Conservation (phyloP, 1,140 invertebrate species). For the Ceratitis capitata region DNA sequence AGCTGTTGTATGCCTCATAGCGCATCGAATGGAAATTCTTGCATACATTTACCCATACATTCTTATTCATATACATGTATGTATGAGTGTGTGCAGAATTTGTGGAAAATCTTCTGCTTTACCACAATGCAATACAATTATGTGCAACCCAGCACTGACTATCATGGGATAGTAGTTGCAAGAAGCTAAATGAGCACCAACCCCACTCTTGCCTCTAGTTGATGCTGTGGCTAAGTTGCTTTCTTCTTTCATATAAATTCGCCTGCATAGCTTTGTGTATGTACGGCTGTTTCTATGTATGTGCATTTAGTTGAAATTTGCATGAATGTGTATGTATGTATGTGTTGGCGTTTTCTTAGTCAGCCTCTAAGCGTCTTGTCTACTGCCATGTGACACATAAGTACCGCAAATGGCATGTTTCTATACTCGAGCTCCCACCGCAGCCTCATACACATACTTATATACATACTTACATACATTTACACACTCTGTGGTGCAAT, state of each 20-base stretch:
- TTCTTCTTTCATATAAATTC: too few species aligned
- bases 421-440: not conserved
- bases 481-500: too few species aligned
- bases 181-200: not conserved
- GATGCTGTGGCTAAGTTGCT: not conserved
- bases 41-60: not conserved
- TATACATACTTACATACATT: too few species aligned
- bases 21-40: not conserved
- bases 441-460: not conserved
- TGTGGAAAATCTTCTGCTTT: constrained; percentile 8
- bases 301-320: not conserved
- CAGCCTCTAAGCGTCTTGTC: not conserved
- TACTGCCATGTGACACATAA: not conserved
- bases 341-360: not conserved
- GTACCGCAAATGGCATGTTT: not conserved
- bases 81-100: not conserved
- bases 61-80: not conserved
- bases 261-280: not conserved
- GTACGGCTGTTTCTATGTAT: not conserved
- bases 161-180: not conserved
- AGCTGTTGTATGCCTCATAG: not conserved
- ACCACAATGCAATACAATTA: constrained; percentile 12
- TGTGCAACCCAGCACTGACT: not conserved
- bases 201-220: not conserved
- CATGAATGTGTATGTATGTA: not conserved